These are phyloP conservation scores for Steromphala cineraria DNA, from an alignment of 2,888 invertebrate genomes.

Conservation along the genomic window DNA sequence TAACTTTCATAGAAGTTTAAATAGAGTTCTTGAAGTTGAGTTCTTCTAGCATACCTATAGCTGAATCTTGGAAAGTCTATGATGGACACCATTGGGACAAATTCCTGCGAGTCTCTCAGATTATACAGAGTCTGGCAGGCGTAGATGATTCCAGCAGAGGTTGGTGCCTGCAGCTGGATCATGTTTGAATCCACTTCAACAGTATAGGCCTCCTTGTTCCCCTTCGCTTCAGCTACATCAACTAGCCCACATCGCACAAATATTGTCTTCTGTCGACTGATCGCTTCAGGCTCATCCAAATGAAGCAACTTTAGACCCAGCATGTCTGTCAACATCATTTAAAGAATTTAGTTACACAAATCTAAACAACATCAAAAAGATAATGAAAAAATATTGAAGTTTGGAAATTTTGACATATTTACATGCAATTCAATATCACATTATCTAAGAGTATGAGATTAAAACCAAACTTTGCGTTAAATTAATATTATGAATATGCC, in stretches of 20 bases:
- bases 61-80: constrained; percentile 47
- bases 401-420: too few species aligned
- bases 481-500: too few species aligned
- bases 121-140: constrained; percentile 51
- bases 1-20: too few species aligned
- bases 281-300: not conserved
- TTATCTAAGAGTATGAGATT: too few species aligned
- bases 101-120: constrained; percentile 29
- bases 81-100: constrained; percentile 37
- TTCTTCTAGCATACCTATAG: not conserved
- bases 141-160: constrained; percentile 52
- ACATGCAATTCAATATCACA: too few species aligned
- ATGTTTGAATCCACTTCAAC: not conserved
- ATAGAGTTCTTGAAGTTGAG: not conserved
- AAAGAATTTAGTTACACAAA: too few species aligned
- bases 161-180: not conserved
- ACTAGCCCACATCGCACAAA: not conserved
- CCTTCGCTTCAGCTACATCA: not conserved
- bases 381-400: too few species aligned
- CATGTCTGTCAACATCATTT: not conserved
- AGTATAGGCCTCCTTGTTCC: constrained; percentile 33
- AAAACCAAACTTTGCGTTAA: too few species aligned
- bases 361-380: too few species aligned
- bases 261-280: not conserved
- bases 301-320: not conserved